Conservation (phyloP, 2,888 invertebrate genomes). For the Meteorus cinctellus region DNA sequence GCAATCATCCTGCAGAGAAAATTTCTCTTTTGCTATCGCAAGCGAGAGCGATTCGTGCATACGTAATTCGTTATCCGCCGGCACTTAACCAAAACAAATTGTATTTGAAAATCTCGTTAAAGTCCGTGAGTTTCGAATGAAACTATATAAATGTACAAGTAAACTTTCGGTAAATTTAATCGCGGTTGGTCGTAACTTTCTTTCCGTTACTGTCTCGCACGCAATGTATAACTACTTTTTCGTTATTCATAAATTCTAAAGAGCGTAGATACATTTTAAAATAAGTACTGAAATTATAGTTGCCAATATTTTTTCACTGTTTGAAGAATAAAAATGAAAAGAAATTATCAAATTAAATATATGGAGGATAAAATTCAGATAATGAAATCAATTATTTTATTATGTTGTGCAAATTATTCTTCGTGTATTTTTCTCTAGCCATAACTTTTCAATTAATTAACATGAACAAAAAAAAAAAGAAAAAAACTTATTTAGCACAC, state of each 20-base stretch:
- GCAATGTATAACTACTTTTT: not conserved
- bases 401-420: no score
- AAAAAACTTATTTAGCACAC: no score
- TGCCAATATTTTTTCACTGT: no score
- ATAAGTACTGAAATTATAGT: no score
- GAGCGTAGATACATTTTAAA: not conserved
- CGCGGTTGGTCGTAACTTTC: slow-evolving; percentile 50
- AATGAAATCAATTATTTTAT: no score
- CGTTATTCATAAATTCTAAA: not conserved
- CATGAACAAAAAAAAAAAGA: no score
- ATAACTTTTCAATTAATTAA: no score
- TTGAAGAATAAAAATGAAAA: no score
- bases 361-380: no score
- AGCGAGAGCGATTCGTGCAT: slow-evolving; percentile 38
- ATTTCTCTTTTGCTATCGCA: not conserved
- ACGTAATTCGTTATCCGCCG: slow-evolving; percentile 57
- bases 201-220: slow-evolving; percentile 15
- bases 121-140: slow-evolving; percentile 54
- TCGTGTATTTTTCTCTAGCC: no score
- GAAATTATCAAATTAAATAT: no score
- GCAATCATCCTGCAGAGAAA: slow-evolving; percentile 5
- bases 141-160: slow-evolving; percentile 37
- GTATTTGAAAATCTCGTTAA: slow-evolving; percentile 65
- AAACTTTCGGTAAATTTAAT: slow-evolving; percentile 51
- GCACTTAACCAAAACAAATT: slow-evolving; percentile 65